Evolutionary conservation across 2,797 vertebrate genomes (phyloP), one percentile per base, ranked within the genome.

Genomic region (Esox lucius): DNA sequence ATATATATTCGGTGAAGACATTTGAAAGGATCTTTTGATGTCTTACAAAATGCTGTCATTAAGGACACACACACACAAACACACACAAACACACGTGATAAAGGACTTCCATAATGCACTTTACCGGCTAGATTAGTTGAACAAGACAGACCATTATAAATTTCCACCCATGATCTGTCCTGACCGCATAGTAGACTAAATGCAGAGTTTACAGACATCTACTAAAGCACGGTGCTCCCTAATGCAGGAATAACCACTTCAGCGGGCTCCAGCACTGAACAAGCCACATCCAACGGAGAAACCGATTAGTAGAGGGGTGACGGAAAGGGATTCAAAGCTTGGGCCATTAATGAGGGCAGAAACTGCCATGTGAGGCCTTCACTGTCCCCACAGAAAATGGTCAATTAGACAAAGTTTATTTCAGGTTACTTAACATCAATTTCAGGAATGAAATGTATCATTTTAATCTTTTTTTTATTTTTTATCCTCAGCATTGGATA

Each of bases 231-330:
- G 79, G 64, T 22, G 49, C 31, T 65, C 49, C 31, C 68, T 3
- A 70, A 68, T 68, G 24, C 12, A 48, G 12, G 0, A 67, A 70
- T 83, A 74, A 73, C 69, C 0, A 4, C 69, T 48, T 76, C 69
- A 49, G 76, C 22, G 71, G 39, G 82, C 80, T 48, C 81, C 68
- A 65, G 56, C 56, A 77, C 73, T 76, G 76, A 71, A 85, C 79
- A 83, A 48, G 78, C 77, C 78, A 31, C 13, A 33, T 17, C 15
- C 77, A 85, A 87, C 86, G 75, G 84, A 85, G 85, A 88, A 59
- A 75, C 81, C 79, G 76, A 64, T 75, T 22, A 78, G 86, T 82
- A 77, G 82, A 79, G 83, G 78, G 71, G 79, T 75, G 79, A 79
- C 4, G 5, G 75, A 69, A 74, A 78, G 31, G 77, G 77, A 81